Conservation (phyloP, 1,140 invertebrate genomes). For the Drosophila nikananu region DNA sequence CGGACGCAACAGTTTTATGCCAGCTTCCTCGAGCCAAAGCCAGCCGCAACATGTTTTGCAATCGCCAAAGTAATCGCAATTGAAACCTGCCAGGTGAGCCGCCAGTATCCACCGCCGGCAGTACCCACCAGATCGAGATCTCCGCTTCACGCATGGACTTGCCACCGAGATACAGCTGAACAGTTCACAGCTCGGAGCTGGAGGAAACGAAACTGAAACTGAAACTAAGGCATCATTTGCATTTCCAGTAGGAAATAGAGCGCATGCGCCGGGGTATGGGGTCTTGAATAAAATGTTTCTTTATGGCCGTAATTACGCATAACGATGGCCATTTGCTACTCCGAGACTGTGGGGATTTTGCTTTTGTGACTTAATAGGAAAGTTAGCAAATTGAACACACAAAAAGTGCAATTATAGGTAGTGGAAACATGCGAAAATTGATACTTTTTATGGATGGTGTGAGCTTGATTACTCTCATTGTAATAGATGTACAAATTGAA, state of each 20-base stretch:
- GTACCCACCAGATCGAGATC: slow-evolving; percentile 57
- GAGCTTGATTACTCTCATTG: neutral
- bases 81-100: slow-evolving; percentile 57
- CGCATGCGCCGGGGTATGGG: slow-evolving; percentile 47
- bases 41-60: slow-evolving; percentile 67
- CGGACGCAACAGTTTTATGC: slow-evolving; percentile 83
- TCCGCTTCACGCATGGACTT: slow-evolving; percentile 55
- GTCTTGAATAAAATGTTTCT: slow-evolving; percentile 77
- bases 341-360: slow-evolving; percentile 13
- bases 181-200: slow-evolving; percentile 9
- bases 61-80: slow-evolving; percentile 40
- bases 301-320: slow-evolving; percentile 68
- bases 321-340: slow-evolving; percentile 50
- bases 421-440: slow-evolving; percentile 2
- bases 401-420: slow-evolving; percentile 10
- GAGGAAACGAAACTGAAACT: slow-evolving; percentile 13
- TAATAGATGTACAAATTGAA: neutral
- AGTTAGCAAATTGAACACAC: slow-evolving; percentile 19
- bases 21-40: slow-evolving; percentile 67
- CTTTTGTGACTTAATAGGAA: slow-evolving; percentile 39
- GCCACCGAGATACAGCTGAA: slow-evolving; percentile 16
- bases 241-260: slow-evolving; percentile 79
- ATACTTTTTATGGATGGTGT: neutral
- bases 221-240: slow-evolving; percentile 65
- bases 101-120: slow-evolving; percentile 19